A percentile compares a stretch with the other conserved stretches of the same genome.
Conservation (phyloP, 2,797 vertebrate species). For the Enteromius afrohamiltoni region DNA sequence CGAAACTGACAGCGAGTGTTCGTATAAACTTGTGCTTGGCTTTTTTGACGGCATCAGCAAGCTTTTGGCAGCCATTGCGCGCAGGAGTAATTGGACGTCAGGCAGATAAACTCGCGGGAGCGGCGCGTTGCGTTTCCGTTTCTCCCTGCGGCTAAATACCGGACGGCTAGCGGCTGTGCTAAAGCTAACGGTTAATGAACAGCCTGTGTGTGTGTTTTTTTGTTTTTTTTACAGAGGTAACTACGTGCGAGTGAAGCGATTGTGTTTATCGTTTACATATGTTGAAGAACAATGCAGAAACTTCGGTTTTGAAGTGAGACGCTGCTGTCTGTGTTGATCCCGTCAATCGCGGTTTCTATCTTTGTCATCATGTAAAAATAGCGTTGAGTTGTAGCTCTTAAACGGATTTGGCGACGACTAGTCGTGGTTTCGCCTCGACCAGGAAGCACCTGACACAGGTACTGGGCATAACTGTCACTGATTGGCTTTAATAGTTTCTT, state of each 20-base stretch:
- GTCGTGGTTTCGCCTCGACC: background rate
- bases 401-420: slow-evolving; percentile 28
- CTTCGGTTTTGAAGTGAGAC: slow-evolving; percentile 3
- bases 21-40: background rate
- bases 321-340: slow-evolving; percentile 5
- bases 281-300: background rate
- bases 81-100: background rate
- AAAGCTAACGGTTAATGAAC: slow-evolving; percentile 35
- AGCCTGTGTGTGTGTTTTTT: background rate
- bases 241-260: background rate
- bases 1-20: slow-evolving; percentile 41
- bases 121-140: slow-evolving; percentile 15
- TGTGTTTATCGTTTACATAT: background rate
- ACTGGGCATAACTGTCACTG: background rate
- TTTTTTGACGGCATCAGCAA: background rate
- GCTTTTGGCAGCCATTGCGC: background rate
- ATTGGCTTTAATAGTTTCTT: background rate
- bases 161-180: slow-evolving; percentile 33
- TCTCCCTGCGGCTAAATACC: background rate
- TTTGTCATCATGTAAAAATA: slow-evolving; percentile 42
- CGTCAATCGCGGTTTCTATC: background rate
- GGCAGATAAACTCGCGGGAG: background rate
- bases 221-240: background rate
- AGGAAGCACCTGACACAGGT: slow-evolving; percentile 1
- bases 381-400: slow-evolving; percentile 32